These are phyloP conservation scores for Pseudomyrmex pallidus DNA, from an alignment of 1,140 invertebrate genomes.

Conservation along the genomic window DNA sequence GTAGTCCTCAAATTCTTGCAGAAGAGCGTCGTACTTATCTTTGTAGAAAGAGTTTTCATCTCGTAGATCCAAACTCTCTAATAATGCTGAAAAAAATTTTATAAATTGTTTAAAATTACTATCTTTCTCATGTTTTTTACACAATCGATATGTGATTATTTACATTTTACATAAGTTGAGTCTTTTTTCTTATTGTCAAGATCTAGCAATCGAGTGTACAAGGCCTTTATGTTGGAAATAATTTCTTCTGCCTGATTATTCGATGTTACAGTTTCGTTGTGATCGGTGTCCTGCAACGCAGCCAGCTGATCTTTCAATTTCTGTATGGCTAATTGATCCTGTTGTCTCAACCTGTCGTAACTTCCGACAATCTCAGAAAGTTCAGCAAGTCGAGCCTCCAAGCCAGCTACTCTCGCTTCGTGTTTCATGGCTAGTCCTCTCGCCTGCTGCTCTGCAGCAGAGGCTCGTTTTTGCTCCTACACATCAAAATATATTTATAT, in stretches of 20 bases:
- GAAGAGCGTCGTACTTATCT: slow-evolving; percentile 84
- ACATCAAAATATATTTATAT: slow-evolving; percentile 50
- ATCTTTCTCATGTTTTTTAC: slow-evolving; percentile 23
- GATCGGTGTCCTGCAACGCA: slow-evolving; percentile 80
- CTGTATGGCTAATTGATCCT: slow-evolving; percentile 91
- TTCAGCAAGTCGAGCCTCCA: slow-evolving; percentile 92
- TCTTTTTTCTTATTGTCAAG: slow-evolving; percentile 78
- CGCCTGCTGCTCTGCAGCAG: slow-evolving; percentile 89
- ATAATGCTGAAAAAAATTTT: slow-evolving; percentile 73
- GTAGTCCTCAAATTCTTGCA: slow-evolving; percentile 84
- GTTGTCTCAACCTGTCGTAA: slow-evolving; percentile 90
- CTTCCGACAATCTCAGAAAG: slow-evolving; percentile 92
- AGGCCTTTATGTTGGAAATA: slow-evolving; percentile 76
- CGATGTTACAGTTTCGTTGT: slow-evolving; percentile 74
- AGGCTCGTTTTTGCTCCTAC: slow-evolving; percentile 88
- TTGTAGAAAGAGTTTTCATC: slow-evolving; percentile 80
- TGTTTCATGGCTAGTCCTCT: slow-evolving; percentile 88
- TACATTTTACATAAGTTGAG: slow-evolving; percentile 79
- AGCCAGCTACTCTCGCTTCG: slow-evolving; percentile 91
- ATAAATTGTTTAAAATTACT: slow-evolving; percentile 35
- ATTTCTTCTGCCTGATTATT: slow-evolving; percentile 77
- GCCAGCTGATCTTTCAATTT: slow-evolving; percentile 88
- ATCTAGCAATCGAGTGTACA: slow-evolving; percentile 77
- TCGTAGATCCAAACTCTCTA: slow-evolving; percentile 75
- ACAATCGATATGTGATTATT: slow-evolving; percentile 29